Base-by-base conservation (phyloP, 1,140 invertebrate genomes). In the Heliconius hewitsoni region DNA sequence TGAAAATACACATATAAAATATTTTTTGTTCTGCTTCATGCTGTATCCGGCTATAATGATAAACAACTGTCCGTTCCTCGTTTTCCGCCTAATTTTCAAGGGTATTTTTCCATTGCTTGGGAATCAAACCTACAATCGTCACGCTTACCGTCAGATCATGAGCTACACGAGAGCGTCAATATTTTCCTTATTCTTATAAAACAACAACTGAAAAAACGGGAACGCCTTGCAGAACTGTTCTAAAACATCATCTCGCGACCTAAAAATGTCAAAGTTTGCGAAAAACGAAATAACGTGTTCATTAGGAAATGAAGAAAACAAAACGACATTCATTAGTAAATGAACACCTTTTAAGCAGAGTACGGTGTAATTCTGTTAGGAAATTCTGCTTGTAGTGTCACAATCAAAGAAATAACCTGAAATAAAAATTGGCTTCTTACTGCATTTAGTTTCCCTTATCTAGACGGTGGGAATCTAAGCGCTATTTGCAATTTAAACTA, bases 201-300 rank as follows among this genome's bases (percentile, higher is more conserved):
- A 2, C 23, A 23, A 60, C 8, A 27, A 23, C n/a, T 57, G 55
- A 6, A 66, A 66, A 30, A 27, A 37, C 4, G 23, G 27, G 8
- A 1, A 27, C 27, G 27, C 27, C 60, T 60, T 46, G 16, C 13
- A 60, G 23, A 60, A 60, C 57, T 60, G 57, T 23, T 23, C n/a
- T 60, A 60, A 60, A 60, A 23, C 9, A 23, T n/a, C 23, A 60
- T 66, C 13, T 66, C 4, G 60, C 60, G 23, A 66, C 60, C 60
- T 66, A 66, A 66, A 66, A 66, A 66, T 16, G 60, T 66, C 60
- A 66, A 66, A 66, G 60, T 66, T 66, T 66, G 23, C 4, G 60
- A 30, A 16, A 66, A 66, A 66, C 11, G 11, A 16, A 66, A 66
- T 66, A 30, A 66, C 3, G 4, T 16, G 23, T 66, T 66, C 60